Base-by-base conservation (phyloP, 1,140 invertebrate genomes). In the Caenorhabditis inopinata region DNA sequence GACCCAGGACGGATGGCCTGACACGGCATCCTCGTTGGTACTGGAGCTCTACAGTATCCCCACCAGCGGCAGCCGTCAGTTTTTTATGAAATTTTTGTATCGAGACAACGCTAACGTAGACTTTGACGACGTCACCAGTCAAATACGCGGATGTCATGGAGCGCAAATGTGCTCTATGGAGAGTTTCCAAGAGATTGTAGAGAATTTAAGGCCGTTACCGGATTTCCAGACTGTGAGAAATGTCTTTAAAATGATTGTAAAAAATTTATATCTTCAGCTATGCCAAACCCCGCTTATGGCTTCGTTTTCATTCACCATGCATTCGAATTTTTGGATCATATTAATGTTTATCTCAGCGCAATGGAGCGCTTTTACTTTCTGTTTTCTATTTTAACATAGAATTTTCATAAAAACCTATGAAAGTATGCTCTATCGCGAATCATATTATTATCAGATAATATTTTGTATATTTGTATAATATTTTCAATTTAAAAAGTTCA, bases 31-130 rank as follows among this genome's bases (percentile, higher is more conserved):
- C 4, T 29, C 58, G 0, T 1, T 68, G 58, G 38, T n/a, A 5
- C 35, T 68, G 2, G 58, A 68, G n/a, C n/a, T 38, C 16, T 68
- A 68, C 58, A 68, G 58, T 68, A 68, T 38, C 58, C 32, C 58
- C 3, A 9, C n/a, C n/a, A n/a, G n/a, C n/a, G n/a, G n/a, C n/a
- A n/a, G 7, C n/a, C 7, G 12, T 16, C 16, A 68, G 12, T 68
- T 21, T 21, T 68, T 42, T 21, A 9, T 68, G 2, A 38, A 68
- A 21, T 42, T 38, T 16, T 12, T 68, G 6, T 68, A 68, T 42
- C 58, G 58, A 4, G 58, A 68, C n/a, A 68, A 68, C 12, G 35
- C 58, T 12, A 2, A 9, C 1, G 32, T 21, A 2, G 32, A 68
- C 23, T 68, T 68, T n/a, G 7, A 11, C 2, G 58, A 68, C 27